phyloP scores from a whole-genome alignment of 1,140 invertebrate genomes.

The Papilio dardanus region DNA sequence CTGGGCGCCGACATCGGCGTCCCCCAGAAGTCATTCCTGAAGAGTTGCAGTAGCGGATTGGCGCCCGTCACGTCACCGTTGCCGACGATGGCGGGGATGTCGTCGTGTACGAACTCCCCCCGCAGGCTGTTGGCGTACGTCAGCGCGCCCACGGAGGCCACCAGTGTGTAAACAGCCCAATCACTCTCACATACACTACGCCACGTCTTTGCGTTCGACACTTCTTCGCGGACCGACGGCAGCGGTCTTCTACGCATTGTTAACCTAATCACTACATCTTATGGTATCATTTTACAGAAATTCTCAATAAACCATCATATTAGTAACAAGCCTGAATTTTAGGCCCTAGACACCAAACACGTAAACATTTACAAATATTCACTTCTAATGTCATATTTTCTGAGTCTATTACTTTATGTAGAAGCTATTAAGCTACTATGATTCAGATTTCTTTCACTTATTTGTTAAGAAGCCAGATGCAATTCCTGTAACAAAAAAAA shows the following conservation, averaged over 20 bases:
- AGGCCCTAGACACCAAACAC: slow-evolving; percentile 55
- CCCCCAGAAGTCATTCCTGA: slow-evolving; percentile 96
- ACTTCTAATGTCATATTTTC: background rate
- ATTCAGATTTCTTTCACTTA: background rate
- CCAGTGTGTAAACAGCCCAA: slow-evolving; percentile 83
- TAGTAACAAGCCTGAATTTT: background rate
- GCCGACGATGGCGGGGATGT: slow-evolving; percentile 92
- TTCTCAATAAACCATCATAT: too few relatives aligned
- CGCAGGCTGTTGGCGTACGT: slow-evolving; percentile 91
- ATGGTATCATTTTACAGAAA: background rate
- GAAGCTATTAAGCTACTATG: too few relatives aligned
- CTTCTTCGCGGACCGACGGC: slow-evolving; percentile 75
- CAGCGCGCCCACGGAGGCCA: slow-evolving; percentile 85
- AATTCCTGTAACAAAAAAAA: slow-evolving; percentile 18
- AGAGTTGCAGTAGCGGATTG: slow-evolving; percentile 85
- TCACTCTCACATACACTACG: slow-evolving; percentile 64
- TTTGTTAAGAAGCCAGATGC: background rate
- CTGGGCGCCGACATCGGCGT: slow-evolving; percentile 92
- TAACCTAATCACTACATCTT: slow-evolving; percentile 31
- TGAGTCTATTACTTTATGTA: too few relatives aligned
- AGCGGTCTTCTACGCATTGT: slow-evolving; percentile 74
- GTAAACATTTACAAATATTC: slow-evolving; percentile 54
- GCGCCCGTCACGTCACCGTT: slow-evolving; percentile 92
- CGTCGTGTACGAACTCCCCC: slow-evolving; percentile 96
- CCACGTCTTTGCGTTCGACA: slow-evolving; percentile 58